Base-by-base conservation (phyloP, 92 coral and sea anemone species). In the Isaurus tuberculatus region DNA sequence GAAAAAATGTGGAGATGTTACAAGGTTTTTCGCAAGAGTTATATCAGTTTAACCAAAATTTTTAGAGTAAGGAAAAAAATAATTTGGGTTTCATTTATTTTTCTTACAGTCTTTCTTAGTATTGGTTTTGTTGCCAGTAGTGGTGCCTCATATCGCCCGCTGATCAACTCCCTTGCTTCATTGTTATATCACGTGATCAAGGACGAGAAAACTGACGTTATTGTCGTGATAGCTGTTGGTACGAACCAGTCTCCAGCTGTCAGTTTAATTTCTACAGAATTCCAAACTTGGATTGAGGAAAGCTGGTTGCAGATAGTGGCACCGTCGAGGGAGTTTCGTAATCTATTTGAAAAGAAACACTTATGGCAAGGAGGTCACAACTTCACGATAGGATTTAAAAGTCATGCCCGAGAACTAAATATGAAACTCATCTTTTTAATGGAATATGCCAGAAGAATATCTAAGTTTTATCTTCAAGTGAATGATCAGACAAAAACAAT, bases 401-500 rank as follows among this genome's bases (percentile, higher is more conserved):
- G 69, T n/a, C 68, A 77, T 25, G 15, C 20, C 23, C 55, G 28
- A 13, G 70, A 60, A 8, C 23, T 57, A 15, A 77, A 77, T 32
- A 58, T 22, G 49, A 77, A 77, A 58, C 28, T 77, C 64, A 36
- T 77, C 5, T 77, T 77, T 57, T 32, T 77, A 11, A 58, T 77
- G 82, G 82, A 77, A 27, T 77, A 77, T 64, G 69, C 70, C 48
- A 33, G 70, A 3, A 77, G 60, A 77, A 57, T 31, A 26, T 77
- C 82, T 25, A 60, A 55, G 28, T 77, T 20, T 22, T 77, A 77
- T 77, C 70, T 77, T 36, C 82, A 77, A 17, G 22, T 77, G 25
- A 57, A 55, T 22, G 82, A 77, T 77, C 82, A 77, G 25, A 77
- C 82, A 19, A 49, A 58, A 44, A 77, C 82, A n/a, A 77, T 33